Conservation (phyloP, 2,888 invertebrate species). For the Melikaiella ostensackeni region DNA sequence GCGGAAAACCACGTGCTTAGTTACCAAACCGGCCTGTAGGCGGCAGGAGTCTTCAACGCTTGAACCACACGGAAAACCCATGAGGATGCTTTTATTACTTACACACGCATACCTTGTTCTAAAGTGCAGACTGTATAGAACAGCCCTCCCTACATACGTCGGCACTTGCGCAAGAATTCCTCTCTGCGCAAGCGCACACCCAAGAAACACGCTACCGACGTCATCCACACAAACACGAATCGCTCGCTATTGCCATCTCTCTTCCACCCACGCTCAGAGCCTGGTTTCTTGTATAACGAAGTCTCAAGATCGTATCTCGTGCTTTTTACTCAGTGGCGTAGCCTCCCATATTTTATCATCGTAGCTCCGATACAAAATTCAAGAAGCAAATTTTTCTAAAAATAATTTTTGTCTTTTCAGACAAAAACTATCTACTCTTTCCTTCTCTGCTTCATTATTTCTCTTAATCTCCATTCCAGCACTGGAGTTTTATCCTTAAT, state of each 20-base stretch:
- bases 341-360: conserved; percentile 9
- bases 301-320: conserved; percentile 17
- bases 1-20: conserved; percentile 52
- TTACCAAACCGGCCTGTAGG: conserved; percentile 46
- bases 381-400: background rate
- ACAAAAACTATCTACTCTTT: background rate
- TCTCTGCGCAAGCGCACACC: conserved; percentile 55
- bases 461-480: background rate
- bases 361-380: background rate
- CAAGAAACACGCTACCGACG: conserved; percentile 8
- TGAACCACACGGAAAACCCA: background rate
- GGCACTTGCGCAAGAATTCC: conserved; percentile 63
- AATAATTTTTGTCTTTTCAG: background rate
- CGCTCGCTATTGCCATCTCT: background rate
- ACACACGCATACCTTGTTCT: conserved; percentile 23
- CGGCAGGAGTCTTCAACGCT: conserved; percentile 50
- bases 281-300: conserved; percentile 28
- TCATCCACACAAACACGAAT: conserved; percentile 21
- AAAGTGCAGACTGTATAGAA: conserved; percentile 27
- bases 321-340: conserved; percentile 14
- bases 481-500: conserved; percentile 9
- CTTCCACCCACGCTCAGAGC: conserved; percentile 23
- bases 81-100: conserved; percentile 14
- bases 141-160: conserved; percentile 53
- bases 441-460: background rate